Conservation (phyloP, 2,113 vertebrate genomes). For the Ia io region DNA sequence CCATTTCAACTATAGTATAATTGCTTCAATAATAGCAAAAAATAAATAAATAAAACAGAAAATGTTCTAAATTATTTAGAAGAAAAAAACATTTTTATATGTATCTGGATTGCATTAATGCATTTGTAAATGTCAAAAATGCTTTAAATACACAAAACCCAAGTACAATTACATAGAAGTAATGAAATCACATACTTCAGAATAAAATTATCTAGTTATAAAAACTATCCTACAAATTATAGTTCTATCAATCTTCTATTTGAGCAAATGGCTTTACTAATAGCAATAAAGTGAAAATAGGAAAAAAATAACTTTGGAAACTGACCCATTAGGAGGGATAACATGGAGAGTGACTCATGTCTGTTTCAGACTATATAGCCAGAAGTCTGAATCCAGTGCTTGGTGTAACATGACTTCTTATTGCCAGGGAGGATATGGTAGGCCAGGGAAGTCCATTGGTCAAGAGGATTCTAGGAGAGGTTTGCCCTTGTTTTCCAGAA, state of each 20-base stretch:
- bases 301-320: not conserved
- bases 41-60: not conserved
- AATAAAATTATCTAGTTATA: not conserved
- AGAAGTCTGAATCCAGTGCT: not conserved
- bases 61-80: not conserved
- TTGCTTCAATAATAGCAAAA: not conserved
- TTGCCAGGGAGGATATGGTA: not conserved
- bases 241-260: not conserved
- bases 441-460: not conserved
- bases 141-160: not conserved
- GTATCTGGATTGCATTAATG: not conserved
- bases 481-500: not conserved
- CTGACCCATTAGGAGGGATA: not conserved
- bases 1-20: not conserved
- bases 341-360: not conserved
- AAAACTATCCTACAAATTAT: not conserved
- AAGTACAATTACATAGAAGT: not conserved
- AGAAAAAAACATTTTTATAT: not conserved
- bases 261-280: not conserved
- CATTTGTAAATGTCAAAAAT: not conserved
- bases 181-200: not conserved
- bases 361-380: not conserved
- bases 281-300: not conserved
- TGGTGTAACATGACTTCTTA: not conserved
- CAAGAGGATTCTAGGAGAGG: not conserved